These are phyloP conservation scores for Monarcha castaneiventris DNA, from an alignment of 2,113 vertebrate genomes.

Conservation along the genomic window DNA sequence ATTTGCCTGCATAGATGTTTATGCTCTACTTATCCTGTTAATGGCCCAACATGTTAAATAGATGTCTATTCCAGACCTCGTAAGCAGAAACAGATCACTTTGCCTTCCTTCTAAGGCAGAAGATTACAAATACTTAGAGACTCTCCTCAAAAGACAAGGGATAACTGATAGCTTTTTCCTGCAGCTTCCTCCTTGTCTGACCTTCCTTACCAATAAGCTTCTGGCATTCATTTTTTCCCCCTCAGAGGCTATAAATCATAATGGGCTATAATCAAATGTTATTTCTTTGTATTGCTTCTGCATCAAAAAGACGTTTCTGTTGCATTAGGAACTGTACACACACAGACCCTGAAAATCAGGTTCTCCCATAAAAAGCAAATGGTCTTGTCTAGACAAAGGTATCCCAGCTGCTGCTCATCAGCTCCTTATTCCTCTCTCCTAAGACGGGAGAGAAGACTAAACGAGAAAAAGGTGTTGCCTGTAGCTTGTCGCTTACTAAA, in stretches of 20 bases:
- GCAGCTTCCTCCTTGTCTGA: not conserved
- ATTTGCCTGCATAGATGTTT: not conserved
- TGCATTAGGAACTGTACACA: not conserved
- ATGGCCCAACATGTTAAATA: not conserved
- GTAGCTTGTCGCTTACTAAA: not conserved
- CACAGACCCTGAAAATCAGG: not conserved
- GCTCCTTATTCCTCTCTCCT: not conserved
- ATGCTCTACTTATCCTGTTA: not conserved
- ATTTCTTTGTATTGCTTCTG: not conserved
- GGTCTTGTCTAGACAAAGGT: not conserved
- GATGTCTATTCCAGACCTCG: not conserved
- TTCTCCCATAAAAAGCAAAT: not conserved
- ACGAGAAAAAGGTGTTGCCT: not conserved
- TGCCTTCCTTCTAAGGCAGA: not conserved
- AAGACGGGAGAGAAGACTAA: not conserved
- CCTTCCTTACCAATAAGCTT: not conserved
- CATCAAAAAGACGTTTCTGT: not conserved
- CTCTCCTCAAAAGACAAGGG: not conserved
- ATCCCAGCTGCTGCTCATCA: not conserved
- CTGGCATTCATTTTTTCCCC: not conserved
- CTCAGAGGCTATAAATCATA: not conserved
- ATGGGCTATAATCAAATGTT: not conserved
- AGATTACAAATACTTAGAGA: not conserved
- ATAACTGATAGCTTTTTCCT: not conserved
- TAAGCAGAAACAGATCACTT: not conserved